These are phyloP conservation scores for Brachypalpus laphriformis DNA, from an alignment of 2,888 invertebrate genomes.

Conservation along the genomic window DNA sequence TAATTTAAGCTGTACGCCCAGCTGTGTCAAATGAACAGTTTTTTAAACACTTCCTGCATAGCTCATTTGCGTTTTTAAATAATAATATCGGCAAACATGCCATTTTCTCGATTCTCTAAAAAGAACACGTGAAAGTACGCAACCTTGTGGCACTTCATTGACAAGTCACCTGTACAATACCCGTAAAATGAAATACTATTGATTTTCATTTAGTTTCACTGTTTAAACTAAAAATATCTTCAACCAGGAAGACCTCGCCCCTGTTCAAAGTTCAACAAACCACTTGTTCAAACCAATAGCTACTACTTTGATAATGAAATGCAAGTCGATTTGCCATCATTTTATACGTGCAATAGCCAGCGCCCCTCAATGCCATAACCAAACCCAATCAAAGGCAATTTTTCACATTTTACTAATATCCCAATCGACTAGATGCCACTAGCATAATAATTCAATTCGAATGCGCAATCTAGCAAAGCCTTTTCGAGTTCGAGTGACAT, in stretches of 20 bases:
- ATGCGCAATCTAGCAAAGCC: neutral
- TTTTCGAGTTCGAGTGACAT: neutral
- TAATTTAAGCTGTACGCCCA: too few species aligned
- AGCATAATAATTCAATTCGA: conserved; percentile 1
- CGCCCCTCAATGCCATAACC: conserved; percentile 6
- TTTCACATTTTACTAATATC: neutral
- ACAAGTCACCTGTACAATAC: neutral
- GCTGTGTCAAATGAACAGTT: too few species aligned
- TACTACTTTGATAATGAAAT: neutral
- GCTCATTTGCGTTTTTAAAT: too few species aligned
- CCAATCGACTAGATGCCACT: too few species aligned
- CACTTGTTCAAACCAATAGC: neutral
- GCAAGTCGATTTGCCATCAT: neutral
- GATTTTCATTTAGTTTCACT: neutral
- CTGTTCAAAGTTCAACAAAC: neutral
- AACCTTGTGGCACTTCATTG: neutral
- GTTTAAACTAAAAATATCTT: neutral
- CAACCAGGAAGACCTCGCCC: neutral
- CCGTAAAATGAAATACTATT: neutral
- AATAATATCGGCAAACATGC: too few species aligned
- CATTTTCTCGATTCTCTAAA: too few species aligned
- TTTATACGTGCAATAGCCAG: neutral
- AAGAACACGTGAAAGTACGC: neutral
- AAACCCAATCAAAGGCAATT: neutral
- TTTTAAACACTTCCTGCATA: too few species aligned